Evolutionary conservation across 2,113 vertebrate species (phyloP).

Genomic region (Apteryx owenii): DNA sequence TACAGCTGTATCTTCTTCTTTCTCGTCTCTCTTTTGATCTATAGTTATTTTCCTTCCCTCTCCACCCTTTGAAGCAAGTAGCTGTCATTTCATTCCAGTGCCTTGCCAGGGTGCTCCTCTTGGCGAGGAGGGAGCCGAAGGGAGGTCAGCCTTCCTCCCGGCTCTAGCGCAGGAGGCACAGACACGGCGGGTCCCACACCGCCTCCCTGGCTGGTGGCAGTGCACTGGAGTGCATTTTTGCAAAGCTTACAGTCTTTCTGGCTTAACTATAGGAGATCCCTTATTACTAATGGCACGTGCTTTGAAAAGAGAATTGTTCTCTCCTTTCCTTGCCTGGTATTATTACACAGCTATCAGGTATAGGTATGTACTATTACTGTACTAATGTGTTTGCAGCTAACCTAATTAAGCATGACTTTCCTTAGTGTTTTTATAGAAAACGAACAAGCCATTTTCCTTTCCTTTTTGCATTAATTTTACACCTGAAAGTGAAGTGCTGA

Average conservation of each 20-base stretch:
- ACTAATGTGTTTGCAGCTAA: not conserved
- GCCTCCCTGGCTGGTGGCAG: not conserved
- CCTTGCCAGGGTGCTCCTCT: not conserved
- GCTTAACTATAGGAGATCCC: not conserved
- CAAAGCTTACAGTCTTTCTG: not conserved
- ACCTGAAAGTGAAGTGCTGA: slow-evolving; percentile 47
- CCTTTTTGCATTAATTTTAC: slow-evolving; percentile 13
- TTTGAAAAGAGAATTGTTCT: not conserved
- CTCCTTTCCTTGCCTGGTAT: not conserved
- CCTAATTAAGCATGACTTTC: not conserved
- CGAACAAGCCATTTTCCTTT: not conserved
- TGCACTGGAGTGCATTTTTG: not conserved
- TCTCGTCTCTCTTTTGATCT: not conserved
- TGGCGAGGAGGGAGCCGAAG: not conserved
- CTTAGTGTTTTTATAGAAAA: not conserved
- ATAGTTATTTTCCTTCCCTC: not conserved
- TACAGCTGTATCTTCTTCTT: not conserved
- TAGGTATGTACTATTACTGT: not conserved
- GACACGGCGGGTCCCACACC: not conserved
- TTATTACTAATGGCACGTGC: not conserved
- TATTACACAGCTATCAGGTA: not conserved
- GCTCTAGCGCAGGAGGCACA: not conserved
- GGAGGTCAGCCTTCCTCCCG: not conserved
- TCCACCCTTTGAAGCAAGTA: not conserved
- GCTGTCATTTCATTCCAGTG: not conserved